Evolutionary conservation across 2,113 vertebrate species (phyloP).

Genomic region (Mus spicilegus): DNA sequence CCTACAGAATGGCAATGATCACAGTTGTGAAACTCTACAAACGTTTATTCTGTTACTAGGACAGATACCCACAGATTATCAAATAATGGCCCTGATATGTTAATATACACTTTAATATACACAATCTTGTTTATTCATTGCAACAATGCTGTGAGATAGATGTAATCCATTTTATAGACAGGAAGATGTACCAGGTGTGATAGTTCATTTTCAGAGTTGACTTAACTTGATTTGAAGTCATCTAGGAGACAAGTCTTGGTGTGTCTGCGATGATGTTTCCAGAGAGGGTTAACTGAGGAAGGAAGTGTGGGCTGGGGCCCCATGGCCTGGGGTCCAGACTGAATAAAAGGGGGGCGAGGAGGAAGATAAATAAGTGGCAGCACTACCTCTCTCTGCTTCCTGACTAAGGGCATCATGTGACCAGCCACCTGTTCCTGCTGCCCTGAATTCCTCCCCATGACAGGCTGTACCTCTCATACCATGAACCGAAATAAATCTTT

Average conservation of each 20-base stretch:
- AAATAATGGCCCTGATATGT: background rate
- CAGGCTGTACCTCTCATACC: background rate
- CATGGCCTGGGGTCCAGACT: background rate
- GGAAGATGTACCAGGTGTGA: background rate
- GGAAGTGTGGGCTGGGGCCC: background rate
- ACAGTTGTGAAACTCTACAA: background rate
- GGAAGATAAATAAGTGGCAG: background rate
- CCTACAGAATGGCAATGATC: background rate
- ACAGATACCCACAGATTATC: background rate
- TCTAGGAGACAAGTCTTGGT: background rate
- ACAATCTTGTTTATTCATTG: background rate
- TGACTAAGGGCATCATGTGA: background rate
- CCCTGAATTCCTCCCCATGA: background rate
- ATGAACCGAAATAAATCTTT: background rate
- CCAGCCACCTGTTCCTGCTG: background rate
- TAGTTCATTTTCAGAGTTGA: background rate
- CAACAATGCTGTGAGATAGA: background rate
- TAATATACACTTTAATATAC: background rate
- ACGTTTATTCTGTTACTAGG: conserved; percentile 20
- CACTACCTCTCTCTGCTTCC: background rate
- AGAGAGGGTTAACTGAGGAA: background rate
- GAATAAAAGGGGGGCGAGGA: background rate
- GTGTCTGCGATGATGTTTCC: background rate
- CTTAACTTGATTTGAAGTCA: background rate
- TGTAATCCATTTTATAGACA: background rate